Percentiles rank a stretch among this genome's conserved stretches.
These are phyloP conservation scores for Acipenser transmontanus DNA, from an alignment of 2,797 vertebrate species.

Conservation along the genomic window DNA sequence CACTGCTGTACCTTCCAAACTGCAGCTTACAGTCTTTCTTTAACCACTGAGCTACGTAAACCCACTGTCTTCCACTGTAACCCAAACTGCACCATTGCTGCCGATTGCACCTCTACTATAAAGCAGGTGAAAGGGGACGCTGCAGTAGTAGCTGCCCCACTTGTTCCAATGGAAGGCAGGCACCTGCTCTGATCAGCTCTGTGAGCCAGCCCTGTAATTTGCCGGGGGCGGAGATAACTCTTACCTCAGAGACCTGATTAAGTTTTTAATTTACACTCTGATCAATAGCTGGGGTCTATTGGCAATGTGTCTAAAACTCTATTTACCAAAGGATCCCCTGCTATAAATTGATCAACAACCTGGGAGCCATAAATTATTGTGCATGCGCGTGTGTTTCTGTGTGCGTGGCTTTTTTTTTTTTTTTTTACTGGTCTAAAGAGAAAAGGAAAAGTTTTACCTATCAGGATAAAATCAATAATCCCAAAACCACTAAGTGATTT, in stretches of 20 bases:
- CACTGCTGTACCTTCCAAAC: neutral
- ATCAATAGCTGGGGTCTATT: slow-evolving; percentile 99
- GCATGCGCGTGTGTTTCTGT: slow-evolving; percentile 31
- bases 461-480: slow-evolving; percentile 30
- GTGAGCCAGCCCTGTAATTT: slow-evolving; percentile 62
- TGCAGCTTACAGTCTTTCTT: neutral
- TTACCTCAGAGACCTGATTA: slow-evolving; percentile 92
- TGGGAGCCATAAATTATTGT: slow-evolving; percentile 90
- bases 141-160: neutral
- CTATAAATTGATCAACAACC: slow-evolving; percentile 99
- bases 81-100: slow-evolving; percentile 1
- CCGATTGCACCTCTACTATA: neutral
- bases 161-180: too few species aligned
- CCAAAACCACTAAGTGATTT: slow-evolving; percentile 35
- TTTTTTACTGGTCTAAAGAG: slow-evolving; percentile 34
- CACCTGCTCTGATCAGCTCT: slow-evolving; percentile 36
- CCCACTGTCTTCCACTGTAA: slow-evolving; percentile 15
- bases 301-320: slow-evolving; percentile 99
- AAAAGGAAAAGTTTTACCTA: slow-evolving; percentile 34
- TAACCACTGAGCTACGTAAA: neutral
- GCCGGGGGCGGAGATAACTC: slow-evolving; percentile 72
- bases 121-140: neutral
- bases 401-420: slow-evolving; percentile 13
- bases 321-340: slow-evolving; percentile 97
- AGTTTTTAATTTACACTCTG: slow-evolving; percentile 99